These are phyloP conservation scores for Litoditis marina DNA, from an alignment of 2,888 invertebrate genomes.

Conservation along the genomic window DNA sequence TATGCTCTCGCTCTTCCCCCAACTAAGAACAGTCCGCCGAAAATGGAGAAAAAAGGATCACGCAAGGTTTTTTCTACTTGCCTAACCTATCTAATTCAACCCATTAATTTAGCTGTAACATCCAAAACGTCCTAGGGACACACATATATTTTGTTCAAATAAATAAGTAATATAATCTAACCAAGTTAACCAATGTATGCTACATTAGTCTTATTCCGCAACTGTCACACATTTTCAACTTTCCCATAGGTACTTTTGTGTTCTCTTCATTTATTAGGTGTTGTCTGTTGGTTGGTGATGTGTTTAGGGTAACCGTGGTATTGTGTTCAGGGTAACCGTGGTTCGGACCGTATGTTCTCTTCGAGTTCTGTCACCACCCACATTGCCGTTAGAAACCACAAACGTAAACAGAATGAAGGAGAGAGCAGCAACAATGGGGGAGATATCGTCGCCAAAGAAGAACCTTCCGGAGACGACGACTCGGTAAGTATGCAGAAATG, in stretches of 20 bases:
- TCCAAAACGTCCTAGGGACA: too few relatives aligned
- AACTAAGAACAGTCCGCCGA: conserved; percentile 24
- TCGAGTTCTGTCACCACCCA: conserved; percentile 86
- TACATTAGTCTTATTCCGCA: too few relatives aligned
- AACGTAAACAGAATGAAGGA: too few relatives aligned
- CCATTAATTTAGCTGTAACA: too few relatives aligned
- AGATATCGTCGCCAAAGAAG: conserved; percentile 19
- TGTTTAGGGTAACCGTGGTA: neutral
- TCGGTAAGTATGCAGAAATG: too few relatives aligned
- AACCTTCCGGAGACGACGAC: conserved; percentile 32
- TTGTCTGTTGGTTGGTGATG: too few relatives aligned
- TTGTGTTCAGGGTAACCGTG: conserved; percentile 6
- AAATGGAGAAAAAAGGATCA: conserved; percentile 62
- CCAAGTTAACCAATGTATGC: too few relatives aligned
- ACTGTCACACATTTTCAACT: too few relatives aligned
- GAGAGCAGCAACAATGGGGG: too few relatives aligned
- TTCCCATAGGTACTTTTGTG: neutral
- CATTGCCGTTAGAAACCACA: conserved; percentile 12
- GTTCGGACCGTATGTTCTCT: conserved; percentile 75
- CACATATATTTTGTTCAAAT: too few relatives aligned
- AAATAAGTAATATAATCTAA: too few relatives aligned
- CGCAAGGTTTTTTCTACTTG: conserved; percentile 74
- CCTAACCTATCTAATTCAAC: too few relatives aligned
- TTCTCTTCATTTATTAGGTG: neutral
- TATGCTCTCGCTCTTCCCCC: conserved; percentile 44